These are phyloP conservation scores for Papilio glaucus DNA, from an alignment of 1,140 invertebrate species.

Conservation along the genomic window DNA sequence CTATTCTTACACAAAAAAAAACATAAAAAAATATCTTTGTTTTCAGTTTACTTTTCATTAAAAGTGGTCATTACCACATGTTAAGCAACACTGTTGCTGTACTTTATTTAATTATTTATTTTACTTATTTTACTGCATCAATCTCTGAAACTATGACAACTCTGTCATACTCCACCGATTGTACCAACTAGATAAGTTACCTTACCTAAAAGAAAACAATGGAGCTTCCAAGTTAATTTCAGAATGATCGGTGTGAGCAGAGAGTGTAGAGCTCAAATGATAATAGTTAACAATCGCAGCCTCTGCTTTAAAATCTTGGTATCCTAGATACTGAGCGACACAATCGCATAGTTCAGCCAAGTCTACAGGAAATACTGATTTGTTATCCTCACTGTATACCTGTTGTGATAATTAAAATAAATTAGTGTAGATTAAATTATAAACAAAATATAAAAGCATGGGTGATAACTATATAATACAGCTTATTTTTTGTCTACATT, in stretches of 20 bases:
- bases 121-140: no score
- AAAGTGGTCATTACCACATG: no score
- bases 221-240: conserved; percentile 93
- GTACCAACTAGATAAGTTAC: neutral
- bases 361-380: conserved; percentile 88
- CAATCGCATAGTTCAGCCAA: conserved; percentile 86
- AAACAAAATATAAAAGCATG: conserved; percentile 27
- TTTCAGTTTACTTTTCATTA: no score
- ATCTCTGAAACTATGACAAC: conserved; percentile 40
- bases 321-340: conserved; percentile 86
- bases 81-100: no score
- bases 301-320: conserved; percentile 88
- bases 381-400: conserved; percentile 88
- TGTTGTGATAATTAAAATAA: conserved; percentile 71
- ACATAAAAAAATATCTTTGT: no score
- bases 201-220: conserved; percentile 92
- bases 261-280: conserved; percentile 94
- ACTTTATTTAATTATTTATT: no score
- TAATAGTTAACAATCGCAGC: conserved; percentile 98
- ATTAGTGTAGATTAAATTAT: conserved; percentile 38
- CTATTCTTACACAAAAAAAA: no score
- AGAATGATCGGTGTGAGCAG: conserved; percentile 96
- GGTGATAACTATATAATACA: conserved; percentile 27
- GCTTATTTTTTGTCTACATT: no score
- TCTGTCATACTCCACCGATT: conserved; percentile 64